phyloP scores from a whole-genome alignment of 2,113 vertebrate genomes.

The Phyllopteryx taeniolatus region DNA sequence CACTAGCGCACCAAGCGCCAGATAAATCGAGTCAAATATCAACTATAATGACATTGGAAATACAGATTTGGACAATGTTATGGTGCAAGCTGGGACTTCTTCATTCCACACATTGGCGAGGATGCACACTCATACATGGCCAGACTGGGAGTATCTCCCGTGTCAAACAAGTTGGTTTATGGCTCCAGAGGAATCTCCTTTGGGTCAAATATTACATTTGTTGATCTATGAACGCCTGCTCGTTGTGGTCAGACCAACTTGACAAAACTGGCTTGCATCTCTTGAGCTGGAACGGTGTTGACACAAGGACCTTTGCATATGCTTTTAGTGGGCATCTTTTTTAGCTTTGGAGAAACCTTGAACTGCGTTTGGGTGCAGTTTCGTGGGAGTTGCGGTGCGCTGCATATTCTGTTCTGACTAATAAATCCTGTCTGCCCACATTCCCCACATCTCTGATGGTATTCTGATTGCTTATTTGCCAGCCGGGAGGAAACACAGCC shows the following conservation, averaged over 20 bases:
- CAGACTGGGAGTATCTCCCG: slow-evolving; percentile 13
- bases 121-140: slow-evolving; percentile 2
- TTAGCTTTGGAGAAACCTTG: slow-evolving; percentile 17
- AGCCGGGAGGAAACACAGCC: slow-evolving; percentile 23
- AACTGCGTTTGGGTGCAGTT: slow-evolving; percentile 15
- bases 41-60: neutral
- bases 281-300: neutral
- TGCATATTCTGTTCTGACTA: slow-evolving; percentile 19
- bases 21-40: neutral
- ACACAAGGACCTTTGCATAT: neutral
- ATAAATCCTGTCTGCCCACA: slow-evolving; percentile 20
- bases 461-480: slow-evolving; percentile 3
- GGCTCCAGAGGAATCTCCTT: neutral
- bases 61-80: neutral
- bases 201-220: slow-evolving; percentile 1
- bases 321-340: slow-evolving; percentile 10
- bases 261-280: neutral
- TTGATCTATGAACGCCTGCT: slow-evolving; percentile 12
- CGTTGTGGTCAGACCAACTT: slow-evolving; percentile 13
- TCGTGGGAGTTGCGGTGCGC: slow-evolving; percentile 26
- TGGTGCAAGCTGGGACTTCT: slow-evolving; percentile 10
- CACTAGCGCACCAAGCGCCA: too few relatives aligned
- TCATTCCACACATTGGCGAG: slow-evolving; percentile 32
- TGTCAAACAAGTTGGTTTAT: neutral
- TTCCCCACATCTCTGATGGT: slow-evolving; percentile 9